Evolutionary conservation across 2,113 vertebrate genomes (phyloP), one percentile per base, ranked within the genome.

Genomic region (Chaenocephalus aceratus): DNA sequence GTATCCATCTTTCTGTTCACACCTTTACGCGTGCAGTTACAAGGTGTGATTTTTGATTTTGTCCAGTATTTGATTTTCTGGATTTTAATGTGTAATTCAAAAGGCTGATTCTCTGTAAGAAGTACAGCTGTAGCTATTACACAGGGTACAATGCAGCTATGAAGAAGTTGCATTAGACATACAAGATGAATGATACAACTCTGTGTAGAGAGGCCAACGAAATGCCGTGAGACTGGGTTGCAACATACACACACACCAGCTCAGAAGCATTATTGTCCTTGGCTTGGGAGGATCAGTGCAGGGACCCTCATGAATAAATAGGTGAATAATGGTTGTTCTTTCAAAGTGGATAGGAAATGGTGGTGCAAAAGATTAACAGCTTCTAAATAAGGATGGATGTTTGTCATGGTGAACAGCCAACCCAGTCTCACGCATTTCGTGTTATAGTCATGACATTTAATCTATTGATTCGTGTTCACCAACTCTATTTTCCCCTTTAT

Each of bases 361-460:
- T 72, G 14, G 57, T 58, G 53, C 63, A 67, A 78, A 89, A 90
- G 85, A 85, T 90, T 90, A 93, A 89, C 86, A 59, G 68, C 79
- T 41, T 75, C 85, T 76, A 87, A 79, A 86, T 75, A 65, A 77
- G 73, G 72, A 83, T 58, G 57, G n/a, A 70, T 77, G 81, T 87
- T 76, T 61, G 52, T 79, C 34, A 49, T 18, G 67, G 53, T n/a
- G 44, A 14, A 30, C 23, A 62, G 15, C 41, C 34, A 69, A 48
- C 56, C 15, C 56, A 4, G 3, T 10, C 30, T 30, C 30, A 30
- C 30, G 30, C 30, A 30, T 30, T 30, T 30, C 30, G 30, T 30
- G 30, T 30, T 26, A 26, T 26, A 26, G 26, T 30, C 30, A 30
- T 3, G 30, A 30, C 30, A 30, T 30, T 30, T 30, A 30, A 30